Evolutionary conservation across 2,888 invertebrate genomes (phyloP), one percentile per base, ranked within the genome.

Genomic region (Cephalotes varians): DNA sequence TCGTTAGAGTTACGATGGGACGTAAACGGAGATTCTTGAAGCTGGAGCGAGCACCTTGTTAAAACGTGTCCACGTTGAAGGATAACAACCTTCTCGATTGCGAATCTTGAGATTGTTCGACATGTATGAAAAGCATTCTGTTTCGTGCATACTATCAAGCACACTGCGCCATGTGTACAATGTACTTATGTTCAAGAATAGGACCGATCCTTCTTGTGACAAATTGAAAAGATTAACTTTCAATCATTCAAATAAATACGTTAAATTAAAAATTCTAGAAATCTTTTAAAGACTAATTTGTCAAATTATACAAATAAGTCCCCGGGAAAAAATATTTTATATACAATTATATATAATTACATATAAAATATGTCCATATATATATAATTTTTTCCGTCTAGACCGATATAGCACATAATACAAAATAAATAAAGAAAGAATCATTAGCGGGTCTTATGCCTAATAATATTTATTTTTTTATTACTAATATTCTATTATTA

Each of bases 1-100:
- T 87, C 85, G 87, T 87, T 87, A 87, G 82, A 77, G 73, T 58
- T 77, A 69, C 71, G 56, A 34, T 40, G 37, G 60, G 25, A 87
- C 88, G 83, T 88, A 88, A 88, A 88, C 83, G 86, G 88, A 85
- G 85, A 87, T 88, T 21, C 81, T 81, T 64, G 49, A 64, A 73
- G 85, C 80, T 71, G 71, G 65, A 83, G 82, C 82, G 85, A 73
- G 82, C 76, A 81, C 69, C 86, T 87, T 86, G 87, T 88, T 88
- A 88, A 88, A 88, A 85, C 85, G 86, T 88, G 85, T 86, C 86
- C 88, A 82, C 76, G 83, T 76, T 80, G 83, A 67, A 77, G 74
- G 62, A 77, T 88, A 88, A 88, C 85, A 85, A 88, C 74, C 80
- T 76, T 64, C 81, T 74, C 67, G 85, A 85, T 88, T 62, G 86